phyloP scores from a whole-genome alignment of 2,797 vertebrate genomes.

The Rhabdomys pumilio region DNA sequence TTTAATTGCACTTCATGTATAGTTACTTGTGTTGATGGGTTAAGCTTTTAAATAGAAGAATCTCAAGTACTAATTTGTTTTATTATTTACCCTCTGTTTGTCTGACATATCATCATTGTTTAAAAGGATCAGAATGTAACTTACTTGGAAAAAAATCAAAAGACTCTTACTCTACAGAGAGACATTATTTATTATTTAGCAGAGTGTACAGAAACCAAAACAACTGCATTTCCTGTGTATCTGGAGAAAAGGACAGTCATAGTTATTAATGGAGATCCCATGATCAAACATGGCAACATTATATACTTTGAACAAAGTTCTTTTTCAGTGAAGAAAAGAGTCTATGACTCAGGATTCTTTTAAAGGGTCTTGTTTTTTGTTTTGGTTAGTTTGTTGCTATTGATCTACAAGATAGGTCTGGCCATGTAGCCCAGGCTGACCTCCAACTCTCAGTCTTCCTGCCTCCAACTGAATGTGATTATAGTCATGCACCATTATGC shows the following conservation, averaged over 20 bases:
- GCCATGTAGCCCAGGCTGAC: background rate
- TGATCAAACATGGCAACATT: background rate
- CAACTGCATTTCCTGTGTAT: background rate
- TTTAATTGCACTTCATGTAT: slow-evolving; percentile 33
- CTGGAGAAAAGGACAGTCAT: background rate
- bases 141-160: background rate
- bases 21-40: background rate
- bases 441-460: background rate
- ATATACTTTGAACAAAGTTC: background rate
- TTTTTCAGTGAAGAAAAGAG: background rate
- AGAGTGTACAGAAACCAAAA: background rate
- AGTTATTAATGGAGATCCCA: background rate
- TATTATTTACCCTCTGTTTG: background rate
- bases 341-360: background rate
- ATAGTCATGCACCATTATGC: background rate
- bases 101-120: background rate
- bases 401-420: background rate
- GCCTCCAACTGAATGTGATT: background rate
- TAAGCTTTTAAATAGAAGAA: slow-evolving; percentile 29
- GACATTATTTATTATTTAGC: slow-evolving; percentile 48
- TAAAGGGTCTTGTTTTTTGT: background rate
- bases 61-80: background rate
- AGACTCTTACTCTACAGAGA: background rate
- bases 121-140: background rate
- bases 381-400: background rate